Evolutionary conservation across 1,140 invertebrate genomes (phyloP).

Genomic region (Cylas formicarius): DNA sequence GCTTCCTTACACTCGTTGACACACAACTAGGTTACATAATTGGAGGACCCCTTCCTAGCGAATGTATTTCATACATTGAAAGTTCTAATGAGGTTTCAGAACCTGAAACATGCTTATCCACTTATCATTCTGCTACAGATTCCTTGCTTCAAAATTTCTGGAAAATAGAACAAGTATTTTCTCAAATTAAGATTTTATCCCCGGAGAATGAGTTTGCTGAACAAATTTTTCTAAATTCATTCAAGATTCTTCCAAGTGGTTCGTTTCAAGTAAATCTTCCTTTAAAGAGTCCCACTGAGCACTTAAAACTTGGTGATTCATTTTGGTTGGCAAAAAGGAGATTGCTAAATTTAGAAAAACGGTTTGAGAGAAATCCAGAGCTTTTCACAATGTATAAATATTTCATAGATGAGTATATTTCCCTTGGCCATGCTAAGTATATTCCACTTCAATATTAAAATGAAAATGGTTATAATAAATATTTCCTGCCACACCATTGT

Average conservation of each 20-base stretch:
- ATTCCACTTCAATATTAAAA: constrained; percentile 9
- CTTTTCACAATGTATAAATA: constrained; percentile 15
- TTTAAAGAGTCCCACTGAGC: not conserved
- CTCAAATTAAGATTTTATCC: not conserved
- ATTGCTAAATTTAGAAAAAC: constrained; percentile 5
- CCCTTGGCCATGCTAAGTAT: constrained; percentile 25
- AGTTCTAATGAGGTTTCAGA: too few relatives aligned
- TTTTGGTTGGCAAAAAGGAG: constrained; percentile 1
- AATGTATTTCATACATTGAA: too few relatives aligned
- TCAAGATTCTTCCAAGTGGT: not conserved
- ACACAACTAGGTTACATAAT: constrained; percentile 1
- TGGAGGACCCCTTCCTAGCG: too few relatives aligned
- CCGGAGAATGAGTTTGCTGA: constrained; percentile 7
- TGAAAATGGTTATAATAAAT: constrained; percentile 1
- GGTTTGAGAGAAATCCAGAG: not conserved
- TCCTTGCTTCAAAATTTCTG: constrained; percentile 10
- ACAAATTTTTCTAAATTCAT: constrained; percentile 2
- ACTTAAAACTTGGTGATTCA: constrained; percentile 7
- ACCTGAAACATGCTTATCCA: constrained; percentile 2
- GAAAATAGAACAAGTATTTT: constrained; percentile 10
- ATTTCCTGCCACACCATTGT: constrained; percentile 26
- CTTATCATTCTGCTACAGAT: not conserved
- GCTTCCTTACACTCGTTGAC: not conserved
- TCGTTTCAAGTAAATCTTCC: constrained; percentile 9
- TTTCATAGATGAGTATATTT: constrained; percentile 32